A percentile compares a stretch with the other conserved stretches of the same genome.
Conservation (phyloP, 2,797 vertebrate genomes). For the Parauchenoglanis punctatus region DNA sequence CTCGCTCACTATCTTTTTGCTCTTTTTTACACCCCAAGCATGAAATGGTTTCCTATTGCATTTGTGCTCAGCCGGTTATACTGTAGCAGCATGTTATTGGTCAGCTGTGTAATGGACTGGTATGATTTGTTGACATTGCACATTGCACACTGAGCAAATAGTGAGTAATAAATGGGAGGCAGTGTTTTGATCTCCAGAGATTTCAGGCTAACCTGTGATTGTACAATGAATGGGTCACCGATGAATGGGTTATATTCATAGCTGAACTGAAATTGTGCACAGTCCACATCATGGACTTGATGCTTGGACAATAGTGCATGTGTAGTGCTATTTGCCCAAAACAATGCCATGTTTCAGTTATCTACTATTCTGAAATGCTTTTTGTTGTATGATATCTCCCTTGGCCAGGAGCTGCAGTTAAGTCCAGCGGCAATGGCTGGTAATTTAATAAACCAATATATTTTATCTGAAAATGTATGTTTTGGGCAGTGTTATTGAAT, state of each 20-base stretch:
- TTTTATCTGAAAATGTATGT: neutral
- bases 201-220: neutral
- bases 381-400: neutral
- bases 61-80: constrained; percentile 27
- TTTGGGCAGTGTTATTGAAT: neutral
- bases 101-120: constrained; percentile 36
- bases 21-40: constrained; percentile 38
- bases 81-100: constrained; percentile 34
- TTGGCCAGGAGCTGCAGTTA: neutral
- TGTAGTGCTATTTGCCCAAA: neutral
- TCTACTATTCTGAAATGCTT: neutral
- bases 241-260: neutral
- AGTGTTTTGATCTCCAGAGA: neutral
- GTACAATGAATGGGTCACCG: neutral
- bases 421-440: neutral
- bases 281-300: neutral
- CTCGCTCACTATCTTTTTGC: neutral
- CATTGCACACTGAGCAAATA: constrained; percentile 20
- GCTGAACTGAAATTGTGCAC: neutral
- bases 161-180: neutral
- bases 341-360: neutral
- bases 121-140: constrained; percentile 5
- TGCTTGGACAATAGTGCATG: neutral
- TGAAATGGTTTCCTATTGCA: constrained; percentile 45
- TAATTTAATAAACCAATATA: neutral